A percentile compares a stretch with the other conserved stretches of the same genome.
phyloP scores from a whole-genome alignment of 2,888 invertebrate species.

The Kuschelorhynchus macadamiae region DNA sequence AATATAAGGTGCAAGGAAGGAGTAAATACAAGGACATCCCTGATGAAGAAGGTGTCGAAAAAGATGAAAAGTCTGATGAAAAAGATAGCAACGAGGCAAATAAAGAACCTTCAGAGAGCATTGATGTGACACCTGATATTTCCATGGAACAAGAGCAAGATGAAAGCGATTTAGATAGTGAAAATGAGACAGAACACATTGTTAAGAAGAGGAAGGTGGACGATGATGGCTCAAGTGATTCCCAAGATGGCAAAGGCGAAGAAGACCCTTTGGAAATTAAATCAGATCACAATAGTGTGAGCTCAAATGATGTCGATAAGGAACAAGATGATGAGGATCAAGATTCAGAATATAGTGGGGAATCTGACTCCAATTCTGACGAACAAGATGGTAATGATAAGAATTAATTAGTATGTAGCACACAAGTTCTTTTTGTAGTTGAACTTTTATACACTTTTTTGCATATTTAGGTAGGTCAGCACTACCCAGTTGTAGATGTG shows the following conservation, averaged over 20 bases:
- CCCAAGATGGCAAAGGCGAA: constrained; percentile 13
- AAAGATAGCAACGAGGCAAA: constrained; percentile 50
- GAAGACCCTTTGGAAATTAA: constrained; percentile 13
- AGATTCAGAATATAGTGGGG: constrained; percentile 25
- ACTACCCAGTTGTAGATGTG: constrained; percentile 21
- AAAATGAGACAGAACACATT: constrained; percentile 23
- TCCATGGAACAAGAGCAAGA: constrained; percentile 20
- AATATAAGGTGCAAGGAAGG: constrained; percentile 63
- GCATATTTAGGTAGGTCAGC: constrained; percentile 9
- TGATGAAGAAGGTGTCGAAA: constrained; percentile 27
- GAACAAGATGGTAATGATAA: constrained; percentile 22
- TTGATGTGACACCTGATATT: constrained; percentile 28
- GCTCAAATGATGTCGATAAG: constrained; percentile 21
- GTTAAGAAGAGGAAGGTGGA: constrained; percentile 43
- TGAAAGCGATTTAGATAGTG: constrained; percentile 38
- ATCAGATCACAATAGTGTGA: constrained; percentile 23
- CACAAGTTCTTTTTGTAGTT: background rate
- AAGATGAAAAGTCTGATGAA: constrained; percentile 30
- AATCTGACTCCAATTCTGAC: constrained; percentile 16
- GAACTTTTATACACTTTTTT: background rate
- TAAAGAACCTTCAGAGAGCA: constrained; percentile 29
- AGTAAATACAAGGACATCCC: constrained; percentile 56
- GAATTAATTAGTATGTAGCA: background rate
- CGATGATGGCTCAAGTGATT: constrained; percentile 20
- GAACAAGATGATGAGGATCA: constrained; percentile 40